These are phyloP conservation scores for Drosophila pachea DNA, from an alignment of 1,140 invertebrate species.

Conservation along the genomic window DNA sequence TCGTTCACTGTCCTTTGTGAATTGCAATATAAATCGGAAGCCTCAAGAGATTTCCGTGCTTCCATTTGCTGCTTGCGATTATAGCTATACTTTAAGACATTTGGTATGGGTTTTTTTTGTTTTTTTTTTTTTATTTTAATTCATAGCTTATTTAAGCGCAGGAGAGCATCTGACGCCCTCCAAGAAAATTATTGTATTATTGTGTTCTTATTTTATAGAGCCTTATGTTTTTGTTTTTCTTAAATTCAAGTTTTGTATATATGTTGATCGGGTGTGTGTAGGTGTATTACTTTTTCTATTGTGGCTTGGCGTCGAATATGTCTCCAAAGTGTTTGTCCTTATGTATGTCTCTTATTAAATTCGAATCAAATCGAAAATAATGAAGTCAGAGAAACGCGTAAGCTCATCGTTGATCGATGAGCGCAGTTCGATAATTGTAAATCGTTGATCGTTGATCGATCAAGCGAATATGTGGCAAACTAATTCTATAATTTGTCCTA, in stretches of 20 bases:
- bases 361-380: neutral
- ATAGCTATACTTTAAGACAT: no score
- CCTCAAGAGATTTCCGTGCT: no score
- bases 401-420: no score
- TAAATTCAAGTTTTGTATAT: neutral
- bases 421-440: no score
- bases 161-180: neutral
- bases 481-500: conserved; percentile 58
- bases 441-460: no score
- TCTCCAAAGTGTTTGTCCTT: conserved; percentile 63
- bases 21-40: no score
- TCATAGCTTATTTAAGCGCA: neutral
- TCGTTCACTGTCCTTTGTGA: no score
- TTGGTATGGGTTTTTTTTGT: neutral
- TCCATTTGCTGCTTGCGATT: no score
- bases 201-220: neutral
- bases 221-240: neutral
- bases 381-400: neutral
- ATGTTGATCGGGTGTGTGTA: neutral
- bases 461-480: conserved; percentile 4
- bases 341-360: neutral
- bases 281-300: conserved; percentile 26
- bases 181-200: neutral
- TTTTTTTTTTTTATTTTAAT: no score
- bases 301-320: conserved; percentile 65